Conservation (phyloP, 1,140 invertebrate genomes). For the Papilio glaucus region DNA sequence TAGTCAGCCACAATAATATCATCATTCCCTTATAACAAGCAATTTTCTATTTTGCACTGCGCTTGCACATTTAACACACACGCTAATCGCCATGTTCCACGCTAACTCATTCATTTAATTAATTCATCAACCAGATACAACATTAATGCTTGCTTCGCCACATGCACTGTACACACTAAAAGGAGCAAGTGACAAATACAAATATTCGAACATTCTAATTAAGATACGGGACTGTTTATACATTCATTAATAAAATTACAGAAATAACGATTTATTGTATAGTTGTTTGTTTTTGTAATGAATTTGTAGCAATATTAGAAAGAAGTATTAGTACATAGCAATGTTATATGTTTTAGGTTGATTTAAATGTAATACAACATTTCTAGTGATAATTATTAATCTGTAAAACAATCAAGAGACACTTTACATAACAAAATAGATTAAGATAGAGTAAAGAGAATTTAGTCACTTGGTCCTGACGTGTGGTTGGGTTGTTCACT, state of each 20-base stretch:
- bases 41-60: neutral
- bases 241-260: too few relatives aligned
- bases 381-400: neutral
- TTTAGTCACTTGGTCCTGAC: constrained; percentile 30
- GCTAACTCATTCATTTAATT: neutral
- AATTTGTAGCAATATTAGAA: too few relatives aligned
- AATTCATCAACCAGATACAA: constrained; percentile 4
- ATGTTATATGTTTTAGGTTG: too few relatives aligned
- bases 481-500: constrained; percentile 9
- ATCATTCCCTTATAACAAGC: neutral
- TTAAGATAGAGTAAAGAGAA: neutral
- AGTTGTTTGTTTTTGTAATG: too few relatives aligned
- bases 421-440: constrained; percentile 11
- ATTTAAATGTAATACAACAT: neutral
- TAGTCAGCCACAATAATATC: too few relatives aligned
- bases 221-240: too few relatives aligned
- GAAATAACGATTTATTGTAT: too few relatives aligned
- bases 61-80: constrained; percentile 17
- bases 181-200: constrained; percentile 49
- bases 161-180: constrained; percentile 40
- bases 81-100: constrained; percentile 3
- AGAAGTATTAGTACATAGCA: too few relatives aligned
- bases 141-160: constrained; percentile 37
- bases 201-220: too few relatives aligned
- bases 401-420: neutral